phyloP scores from a whole-genome alignment of 2,797 vertebrate species.

The Pelochelys cantorii region DNA sequence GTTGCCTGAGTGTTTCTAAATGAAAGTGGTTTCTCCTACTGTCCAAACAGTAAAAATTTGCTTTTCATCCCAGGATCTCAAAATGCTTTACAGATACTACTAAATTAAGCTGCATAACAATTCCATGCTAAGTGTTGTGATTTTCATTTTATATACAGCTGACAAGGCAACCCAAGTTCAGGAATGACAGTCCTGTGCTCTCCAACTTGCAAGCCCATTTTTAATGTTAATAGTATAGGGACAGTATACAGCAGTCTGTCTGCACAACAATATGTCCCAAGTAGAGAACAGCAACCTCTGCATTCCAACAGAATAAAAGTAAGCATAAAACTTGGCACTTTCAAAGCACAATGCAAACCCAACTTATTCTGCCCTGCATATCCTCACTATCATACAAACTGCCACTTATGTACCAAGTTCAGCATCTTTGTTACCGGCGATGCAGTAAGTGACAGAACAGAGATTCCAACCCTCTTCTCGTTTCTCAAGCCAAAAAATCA shows the following conservation, averaged over 20 bases:
- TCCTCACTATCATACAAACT: background rate
- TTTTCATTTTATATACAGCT: background rate
- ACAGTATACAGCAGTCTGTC: fast-evolving
- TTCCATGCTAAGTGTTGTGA: background rate
- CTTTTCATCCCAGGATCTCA: background rate
- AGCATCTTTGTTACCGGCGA: background rate
- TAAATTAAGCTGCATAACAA: background rate
- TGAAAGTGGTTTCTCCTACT: background rate
- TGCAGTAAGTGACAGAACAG: background rate
- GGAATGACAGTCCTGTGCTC: background rate
- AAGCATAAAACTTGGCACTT: conserved; percentile 7
- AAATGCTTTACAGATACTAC: background rate
- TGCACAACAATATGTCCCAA: background rate
- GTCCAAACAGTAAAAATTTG: background rate
- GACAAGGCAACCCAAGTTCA: background rate
- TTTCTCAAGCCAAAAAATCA: too few relatives aligned
- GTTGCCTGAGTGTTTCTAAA: background rate
- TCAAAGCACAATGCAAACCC: background rate
- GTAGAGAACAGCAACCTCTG: background rate
- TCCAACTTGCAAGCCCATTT: background rate
- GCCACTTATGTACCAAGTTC: background rate
- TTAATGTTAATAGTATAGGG: background rate
- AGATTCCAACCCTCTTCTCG: background rate
- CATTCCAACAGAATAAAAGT: background rate
- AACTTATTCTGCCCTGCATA: background rate